phyloP scores from a whole-genome alignment of 2,113 vertebrate species.

The Notarius lentiginosus region DNA sequence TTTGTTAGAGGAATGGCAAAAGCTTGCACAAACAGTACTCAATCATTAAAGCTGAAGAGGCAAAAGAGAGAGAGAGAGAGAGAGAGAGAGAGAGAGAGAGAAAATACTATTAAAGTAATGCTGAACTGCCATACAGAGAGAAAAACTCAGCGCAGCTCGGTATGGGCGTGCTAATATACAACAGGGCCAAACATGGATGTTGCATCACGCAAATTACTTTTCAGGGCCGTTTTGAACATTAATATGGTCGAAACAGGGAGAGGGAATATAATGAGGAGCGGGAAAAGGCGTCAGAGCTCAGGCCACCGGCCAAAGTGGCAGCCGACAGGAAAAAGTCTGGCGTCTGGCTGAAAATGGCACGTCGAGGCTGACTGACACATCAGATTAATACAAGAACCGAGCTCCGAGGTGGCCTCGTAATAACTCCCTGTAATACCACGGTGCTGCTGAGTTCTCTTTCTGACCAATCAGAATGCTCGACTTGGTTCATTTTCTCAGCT shows the following conservation, averaged over 20 bases:
- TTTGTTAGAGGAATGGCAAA: constrained; percentile 68
- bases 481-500: neutral
- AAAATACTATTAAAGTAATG: constrained; percentile 65
- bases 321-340: constrained; percentile 37
- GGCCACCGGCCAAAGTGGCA: constrained; percentile 36
- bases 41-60: constrained; percentile 56
- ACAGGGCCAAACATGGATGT: constrained; percentile 60
- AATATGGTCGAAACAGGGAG: constrained; percentile 50
- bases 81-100: constrained; percentile 5
- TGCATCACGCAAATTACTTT: constrained; percentile 67
- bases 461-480: constrained; percentile 4
- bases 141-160: constrained; percentile 32
- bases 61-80: constrained; percentile 14
- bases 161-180: constrained; percentile 47
- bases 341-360: constrained; percentile 43
- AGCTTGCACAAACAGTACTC: constrained; percentile 56
- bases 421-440: neutral
- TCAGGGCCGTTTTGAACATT: constrained; percentile 57
- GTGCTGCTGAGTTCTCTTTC: neutral
- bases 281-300: constrained; percentile 37
- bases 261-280: constrained; percentile 33
- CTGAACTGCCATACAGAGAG: constrained; percentile 54
- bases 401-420: constrained; percentile 36
- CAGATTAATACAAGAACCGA: constrained; percentile 41
- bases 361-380: constrained; percentile 49